Conservation (phyloP, 2,888 invertebrate genomes). For the Deilephila elpenor region DNA sequence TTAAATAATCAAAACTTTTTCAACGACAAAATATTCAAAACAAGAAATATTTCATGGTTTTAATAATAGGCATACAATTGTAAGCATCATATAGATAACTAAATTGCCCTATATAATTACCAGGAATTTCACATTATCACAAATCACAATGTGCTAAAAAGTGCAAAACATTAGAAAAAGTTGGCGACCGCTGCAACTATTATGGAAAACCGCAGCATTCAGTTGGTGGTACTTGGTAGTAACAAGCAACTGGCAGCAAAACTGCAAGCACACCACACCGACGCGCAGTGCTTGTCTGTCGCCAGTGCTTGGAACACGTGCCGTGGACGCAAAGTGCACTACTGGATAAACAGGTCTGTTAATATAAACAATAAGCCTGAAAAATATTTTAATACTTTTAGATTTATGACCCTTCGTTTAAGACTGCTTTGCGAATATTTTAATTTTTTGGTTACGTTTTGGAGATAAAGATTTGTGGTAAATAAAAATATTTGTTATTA, state of each 20-base stretch:
- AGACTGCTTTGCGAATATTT: not conserved
- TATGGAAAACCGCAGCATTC: constrained; percentile 52
- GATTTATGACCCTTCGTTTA: not conserved
- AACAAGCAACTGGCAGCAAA: constrained; percentile 49
- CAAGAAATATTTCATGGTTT: too few species aligned
- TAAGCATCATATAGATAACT: too few species aligned
- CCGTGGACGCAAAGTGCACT: not conserved
- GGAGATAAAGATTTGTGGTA: too few species aligned
- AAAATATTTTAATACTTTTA: not conserved
- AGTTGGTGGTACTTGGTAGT: constrained; percentile 34
- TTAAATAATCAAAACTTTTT: too few species aligned
- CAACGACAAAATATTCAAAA: too few species aligned
- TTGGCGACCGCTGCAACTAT: constrained; percentile 50
- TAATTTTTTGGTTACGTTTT: not conserved
- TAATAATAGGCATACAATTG: too few species aligned
- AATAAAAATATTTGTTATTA: too few species aligned
- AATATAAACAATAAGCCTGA: not conserved
- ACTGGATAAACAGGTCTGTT: constrained; percentile 6
- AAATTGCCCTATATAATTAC: too few species aligned
- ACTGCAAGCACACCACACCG: constrained; percentile 41
- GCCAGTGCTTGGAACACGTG: constrained; percentile 11
- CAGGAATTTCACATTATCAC: too few species aligned
- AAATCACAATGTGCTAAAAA: too few species aligned
- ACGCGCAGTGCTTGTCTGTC: constrained; percentile 20
- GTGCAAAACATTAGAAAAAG: constrained; percentile 32